Percentiles rank a stretch among this genome's conserved stretches.
Conservation (phyloP, 2,888 invertebrate genomes). For the Heliconius charithonia region DNA sequence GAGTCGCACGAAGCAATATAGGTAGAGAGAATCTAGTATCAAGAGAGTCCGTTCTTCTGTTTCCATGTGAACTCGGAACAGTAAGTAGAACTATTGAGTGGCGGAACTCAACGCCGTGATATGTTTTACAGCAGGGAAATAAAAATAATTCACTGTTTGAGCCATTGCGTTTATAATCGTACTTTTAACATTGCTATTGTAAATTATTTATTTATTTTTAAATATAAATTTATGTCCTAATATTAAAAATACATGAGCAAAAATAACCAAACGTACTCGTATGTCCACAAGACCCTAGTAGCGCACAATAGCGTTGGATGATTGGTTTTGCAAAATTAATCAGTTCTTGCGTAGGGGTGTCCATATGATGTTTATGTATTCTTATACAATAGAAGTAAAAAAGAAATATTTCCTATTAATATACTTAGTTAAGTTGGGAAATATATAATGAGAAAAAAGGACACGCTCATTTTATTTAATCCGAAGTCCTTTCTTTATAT, state of each 20-base stretch:
- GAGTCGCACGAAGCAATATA: too few relatives aligned
- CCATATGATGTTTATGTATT: neutral
- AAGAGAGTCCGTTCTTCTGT: too few relatives aligned
- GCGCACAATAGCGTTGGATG: conserved; percentile 49
- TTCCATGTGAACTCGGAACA: too few relatives aligned
- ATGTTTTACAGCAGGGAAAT: too few relatives aligned
- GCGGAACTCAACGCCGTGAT: too few relatives aligned
- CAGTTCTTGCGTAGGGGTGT: conserved; percentile 47
- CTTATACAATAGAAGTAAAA: neutral
- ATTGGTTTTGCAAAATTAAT: conserved; percentile 80
- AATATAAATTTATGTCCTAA: neutral
- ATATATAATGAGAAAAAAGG: neutral
- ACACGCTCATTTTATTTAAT: neutral
- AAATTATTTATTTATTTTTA: neutral
- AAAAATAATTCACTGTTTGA: too few relatives aligned
- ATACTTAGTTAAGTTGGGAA: neutral
- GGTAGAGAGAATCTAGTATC: too few relatives aligned
- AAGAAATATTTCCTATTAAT: neutral
- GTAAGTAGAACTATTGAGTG: too few relatives aligned
- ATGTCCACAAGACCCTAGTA: conserved; percentile 22
- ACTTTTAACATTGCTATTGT: neutral
- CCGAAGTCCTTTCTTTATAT: neutral
- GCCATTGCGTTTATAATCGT: neutral
- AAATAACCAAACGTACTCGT: conserved; percentile 10
- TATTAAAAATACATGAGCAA: conserved; percentile 8